These are phyloP conservation scores for Nanorana parkeri DNA, from an alignment of 2,113 vertebrate species.

Conservation along the genomic window DNA sequence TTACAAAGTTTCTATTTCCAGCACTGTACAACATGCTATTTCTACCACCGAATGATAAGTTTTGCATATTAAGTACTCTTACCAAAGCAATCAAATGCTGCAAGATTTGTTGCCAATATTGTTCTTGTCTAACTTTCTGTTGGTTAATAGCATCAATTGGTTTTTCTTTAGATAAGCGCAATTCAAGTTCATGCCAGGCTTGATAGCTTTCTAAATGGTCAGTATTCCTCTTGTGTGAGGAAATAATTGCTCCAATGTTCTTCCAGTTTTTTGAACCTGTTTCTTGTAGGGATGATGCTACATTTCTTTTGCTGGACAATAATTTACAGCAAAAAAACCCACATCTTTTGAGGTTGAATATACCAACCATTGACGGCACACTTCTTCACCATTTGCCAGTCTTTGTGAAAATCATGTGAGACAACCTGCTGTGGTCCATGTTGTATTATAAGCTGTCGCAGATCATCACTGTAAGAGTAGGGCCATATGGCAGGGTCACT, in stretches of 20 bases:
- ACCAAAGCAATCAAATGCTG: too few relatives aligned
- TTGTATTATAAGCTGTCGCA: too few relatives aligned
- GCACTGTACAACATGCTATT: too few relatives aligned
- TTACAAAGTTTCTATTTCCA: neutral
- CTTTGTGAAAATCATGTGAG: neutral
- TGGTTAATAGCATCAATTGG: neutral
- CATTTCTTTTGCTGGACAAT: too few relatives aligned
- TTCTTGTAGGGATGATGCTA: neutral
- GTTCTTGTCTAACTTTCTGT: neutral
- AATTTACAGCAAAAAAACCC: neutral
- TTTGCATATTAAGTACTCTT: too few relatives aligned
- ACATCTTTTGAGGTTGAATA: neutral
- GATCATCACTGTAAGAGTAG: too few relatives aligned
- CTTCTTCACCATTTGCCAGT: neutral
- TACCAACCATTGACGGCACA: neutral
- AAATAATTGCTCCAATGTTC: too few relatives aligned
- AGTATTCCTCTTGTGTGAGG: neutral
- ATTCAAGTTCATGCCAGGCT: neutral
- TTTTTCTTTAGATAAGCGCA: neutral
- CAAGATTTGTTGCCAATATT: too few relatives aligned
- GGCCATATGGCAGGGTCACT: neutral
- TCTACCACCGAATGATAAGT: too few relatives aligned
- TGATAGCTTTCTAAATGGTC: neutral
- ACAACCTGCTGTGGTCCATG: too few relatives aligned
- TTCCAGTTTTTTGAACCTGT: neutral